phyloP scores from a whole-genome alignment of 2,888 invertebrate genomes.

The Lasioglossum zephyrum region DNA sequence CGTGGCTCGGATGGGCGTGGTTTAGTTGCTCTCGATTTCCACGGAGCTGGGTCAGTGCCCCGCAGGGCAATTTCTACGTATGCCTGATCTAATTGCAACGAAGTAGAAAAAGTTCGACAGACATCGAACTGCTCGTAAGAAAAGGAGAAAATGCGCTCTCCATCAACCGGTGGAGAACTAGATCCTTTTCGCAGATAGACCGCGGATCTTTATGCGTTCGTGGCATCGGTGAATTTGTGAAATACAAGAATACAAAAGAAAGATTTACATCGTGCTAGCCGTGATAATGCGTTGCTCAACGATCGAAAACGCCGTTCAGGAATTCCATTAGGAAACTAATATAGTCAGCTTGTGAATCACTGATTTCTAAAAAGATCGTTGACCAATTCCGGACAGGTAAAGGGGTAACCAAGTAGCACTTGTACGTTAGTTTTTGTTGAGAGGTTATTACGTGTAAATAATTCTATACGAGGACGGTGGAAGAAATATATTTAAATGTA shows the following conservation, averaged over 20 bases:
- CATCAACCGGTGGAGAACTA: neutral
- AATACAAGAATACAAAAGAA: neutral
- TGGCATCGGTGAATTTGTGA: neutral
- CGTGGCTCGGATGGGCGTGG: neutral
- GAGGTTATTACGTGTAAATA: too few species aligned
- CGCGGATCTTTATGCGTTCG: neutral
- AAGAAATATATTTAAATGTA: too few species aligned
- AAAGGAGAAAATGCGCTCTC: neutral
- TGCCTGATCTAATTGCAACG: neutral
- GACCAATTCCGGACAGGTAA: neutral
- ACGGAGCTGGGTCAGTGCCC: constrained; percentile 32
- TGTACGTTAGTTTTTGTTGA: neutral
- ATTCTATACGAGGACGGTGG: too few species aligned
- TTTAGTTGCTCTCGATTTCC: constrained; percentile 2
- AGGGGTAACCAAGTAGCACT: neutral
- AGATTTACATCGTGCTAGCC: neutral
- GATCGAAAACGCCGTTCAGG: neutral
- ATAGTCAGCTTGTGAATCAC: neutral
- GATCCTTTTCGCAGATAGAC: neutral
- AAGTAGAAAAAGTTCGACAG: neutral
- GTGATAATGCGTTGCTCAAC: neutral
- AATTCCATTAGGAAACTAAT: neutral
- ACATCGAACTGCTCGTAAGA: neutral
- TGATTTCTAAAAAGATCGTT: neutral
- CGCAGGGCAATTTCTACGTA: constrained; percentile 6